Evolutionary conservation across 1,140 invertebrate genomes (phyloP).

Genomic region (Drosophila asahinai): DNA sequence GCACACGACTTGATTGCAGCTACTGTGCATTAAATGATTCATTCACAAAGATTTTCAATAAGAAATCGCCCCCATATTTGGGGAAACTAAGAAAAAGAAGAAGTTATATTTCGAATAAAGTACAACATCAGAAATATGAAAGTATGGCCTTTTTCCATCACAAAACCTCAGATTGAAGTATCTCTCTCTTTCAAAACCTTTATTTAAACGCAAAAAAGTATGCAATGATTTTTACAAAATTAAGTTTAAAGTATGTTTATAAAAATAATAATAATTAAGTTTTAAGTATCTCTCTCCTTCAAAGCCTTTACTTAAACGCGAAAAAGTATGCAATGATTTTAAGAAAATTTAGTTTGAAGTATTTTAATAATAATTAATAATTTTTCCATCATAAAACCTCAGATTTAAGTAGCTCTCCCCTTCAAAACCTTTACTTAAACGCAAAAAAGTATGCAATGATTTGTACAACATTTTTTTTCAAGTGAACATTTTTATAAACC

Average conservation of each 20-base stretch:
- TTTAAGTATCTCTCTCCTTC: too few relatives aligned
- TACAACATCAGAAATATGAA: too few relatives aligned
- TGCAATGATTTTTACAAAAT: not conserved
- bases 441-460: not conserved
- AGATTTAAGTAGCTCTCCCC: rapidly evolving
- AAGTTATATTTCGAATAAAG: not conserved
- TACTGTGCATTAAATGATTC: slow-evolving; percentile 66
- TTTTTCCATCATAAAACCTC: too few relatives aligned
- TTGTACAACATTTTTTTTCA: not conserved
- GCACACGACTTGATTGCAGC: slow-evolving; percentile 70
- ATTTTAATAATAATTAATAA: too few relatives aligned
- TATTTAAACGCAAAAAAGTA: not conserved
- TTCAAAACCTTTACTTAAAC: too few relatives aligned
- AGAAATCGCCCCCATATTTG: slow-evolving; percentile 33
- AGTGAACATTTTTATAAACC: too few relatives aligned
- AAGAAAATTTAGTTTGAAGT: not conserved
- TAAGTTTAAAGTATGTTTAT: not conserved
- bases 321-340: not conserved
- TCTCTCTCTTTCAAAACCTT: too few relatives aligned
- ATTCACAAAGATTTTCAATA: slow-evolving; percentile 17
- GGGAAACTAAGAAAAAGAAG: not conserved
- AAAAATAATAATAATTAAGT: too few relatives aligned
- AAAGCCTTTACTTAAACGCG: not conserved
- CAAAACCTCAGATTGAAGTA: too few relatives aligned
- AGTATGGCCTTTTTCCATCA: too few relatives aligned